Base-by-base conservation (phyloP, 1,140 invertebrate species). In the Drosophila ohnishii region DNA sequence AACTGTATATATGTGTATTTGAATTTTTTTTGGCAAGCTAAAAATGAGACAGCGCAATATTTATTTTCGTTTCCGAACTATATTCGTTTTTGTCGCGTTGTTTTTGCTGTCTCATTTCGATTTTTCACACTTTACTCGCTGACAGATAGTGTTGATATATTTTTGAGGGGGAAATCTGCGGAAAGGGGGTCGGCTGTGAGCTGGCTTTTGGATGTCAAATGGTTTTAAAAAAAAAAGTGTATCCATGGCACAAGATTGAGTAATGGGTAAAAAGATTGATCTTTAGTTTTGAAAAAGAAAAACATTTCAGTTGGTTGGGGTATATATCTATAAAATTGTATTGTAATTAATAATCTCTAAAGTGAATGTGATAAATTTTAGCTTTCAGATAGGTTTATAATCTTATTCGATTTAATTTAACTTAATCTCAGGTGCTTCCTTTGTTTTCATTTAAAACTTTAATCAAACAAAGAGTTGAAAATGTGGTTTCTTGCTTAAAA, bases 71-170 rank as follows among this genome's bases (percentile, higher is more conserved):
- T 63, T 61, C 47, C 47, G 35, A 19, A 79, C 57, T 59, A 42
- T 70, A 51, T 70, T 55, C 48, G 14, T 40, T 47, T 60, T 58
- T 51, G 22, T 47, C 11, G 22, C 45, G 48, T 40, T 40, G 28
- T 67, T 48, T 53, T 50, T 60, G 25, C 22, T 60, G 62, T 69
- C 57, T 55, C 69, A 62, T 56, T 60, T 47, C 34, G 35, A 60
- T 59, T 79, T 87, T 87, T 86, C 78, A 73, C 79, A 82, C 75
- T 77, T 51, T 63, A 51, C 30, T 59, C 66, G 83, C 51, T 87
- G 83, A 87, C 83, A 87, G 57, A 61, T 67, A 70, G 67, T 66
- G 63, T 80, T 88, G 83, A 87, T 87, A 83, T 74, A 80, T 88
- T 70, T 80, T 25, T n/a, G 16, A 16, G 42, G 25, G 32, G 19